A percentile compares a stretch with the other conserved stretches of the same genome.
Conservation (phyloP, 1,140 invertebrate genomes). For the Ceratina australensis region DNA sequence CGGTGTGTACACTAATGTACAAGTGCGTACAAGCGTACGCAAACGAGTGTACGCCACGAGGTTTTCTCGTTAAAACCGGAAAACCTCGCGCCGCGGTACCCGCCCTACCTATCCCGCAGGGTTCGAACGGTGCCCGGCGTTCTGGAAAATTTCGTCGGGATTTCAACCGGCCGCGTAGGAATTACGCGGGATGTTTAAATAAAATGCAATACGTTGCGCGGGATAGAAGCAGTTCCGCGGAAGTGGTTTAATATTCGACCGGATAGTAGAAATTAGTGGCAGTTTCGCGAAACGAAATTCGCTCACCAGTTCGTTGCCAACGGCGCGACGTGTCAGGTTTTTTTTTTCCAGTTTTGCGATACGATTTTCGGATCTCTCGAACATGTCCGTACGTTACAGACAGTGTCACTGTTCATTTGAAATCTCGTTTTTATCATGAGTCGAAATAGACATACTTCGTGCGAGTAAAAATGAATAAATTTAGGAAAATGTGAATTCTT, state of each 20-base stretch:
- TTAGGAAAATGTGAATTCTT: too few relatives aligned
- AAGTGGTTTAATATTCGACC: constrained; percentile 35
- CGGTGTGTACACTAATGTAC: background rate
- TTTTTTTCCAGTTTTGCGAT: background rate
- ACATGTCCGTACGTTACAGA: background rate
- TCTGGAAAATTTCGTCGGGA: constrained; percentile 24
- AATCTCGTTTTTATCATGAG: background rate
- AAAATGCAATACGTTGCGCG: background rate
- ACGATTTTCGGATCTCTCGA: background rate
- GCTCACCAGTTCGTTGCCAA: background rate
- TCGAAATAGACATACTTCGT: background rate
- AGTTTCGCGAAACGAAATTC: background rate
- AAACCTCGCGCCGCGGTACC: background rate
- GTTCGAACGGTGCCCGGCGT: background rate
- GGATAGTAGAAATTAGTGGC: constrained; percentile 2
- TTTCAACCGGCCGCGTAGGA: background rate
- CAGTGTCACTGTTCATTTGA: background rate
- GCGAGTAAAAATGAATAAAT: too few relatives aligned
- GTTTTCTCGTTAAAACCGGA: constrained; percentile 23
- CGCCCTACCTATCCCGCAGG: too few relatives aligned
- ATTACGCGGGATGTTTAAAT: constrained; percentile 27
- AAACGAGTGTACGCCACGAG: background rate
- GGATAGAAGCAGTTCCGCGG: background rate
- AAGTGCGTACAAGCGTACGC: background rate
- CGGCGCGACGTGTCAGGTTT: background rate